Conservation (phyloP, 2,888 invertebrate genomes). For the Therioaphis trifolii region DNA sequence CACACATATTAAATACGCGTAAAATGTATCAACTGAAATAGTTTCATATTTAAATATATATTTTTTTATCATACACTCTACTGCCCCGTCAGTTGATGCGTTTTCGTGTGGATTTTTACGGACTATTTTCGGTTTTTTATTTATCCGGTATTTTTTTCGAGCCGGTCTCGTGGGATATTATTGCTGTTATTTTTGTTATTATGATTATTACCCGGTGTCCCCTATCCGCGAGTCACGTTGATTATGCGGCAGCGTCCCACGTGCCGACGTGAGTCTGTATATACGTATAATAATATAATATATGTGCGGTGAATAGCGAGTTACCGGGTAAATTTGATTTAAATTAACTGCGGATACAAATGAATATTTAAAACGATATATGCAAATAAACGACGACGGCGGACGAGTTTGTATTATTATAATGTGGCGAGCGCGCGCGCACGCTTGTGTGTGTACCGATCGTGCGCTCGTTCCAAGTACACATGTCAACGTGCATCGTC, state of each 20-base stretch:
- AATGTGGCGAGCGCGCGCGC: not conserved
- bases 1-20: too few species aligned
- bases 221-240: not conserved
- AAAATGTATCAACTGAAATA: too few species aligned
- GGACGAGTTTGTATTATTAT: not conserved
- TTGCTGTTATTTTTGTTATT: slow-evolving; percentile 11
- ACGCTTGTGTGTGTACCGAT: too few species aligned
- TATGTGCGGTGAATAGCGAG: not conserved
- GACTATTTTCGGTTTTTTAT: not conserved
- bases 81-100: too few species aligned
- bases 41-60: too few species aligned
- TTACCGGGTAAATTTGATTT: slow-evolving; percentile 56
- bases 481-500: not conserved
- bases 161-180: slow-evolving; percentile 26
- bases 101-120: not conserved
- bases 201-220: slow-evolving; percentile 13
- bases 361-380: slow-evolving; percentile 59
- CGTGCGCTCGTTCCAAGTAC: slow-evolving; percentile 26
- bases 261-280: not conserved
- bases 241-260: slow-evolving; percentile 48
- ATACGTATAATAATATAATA: too few species aligned
- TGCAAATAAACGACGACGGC: slow-evolving; percentile 44
- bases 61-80: not conserved
- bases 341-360: slow-evolving; percentile 58
- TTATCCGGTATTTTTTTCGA: slow-evolving; percentile 1